phyloP scores from a whole-genome alignment of 2,888 invertebrate genomes.

The Caenorhabditis angaria region DNA sequence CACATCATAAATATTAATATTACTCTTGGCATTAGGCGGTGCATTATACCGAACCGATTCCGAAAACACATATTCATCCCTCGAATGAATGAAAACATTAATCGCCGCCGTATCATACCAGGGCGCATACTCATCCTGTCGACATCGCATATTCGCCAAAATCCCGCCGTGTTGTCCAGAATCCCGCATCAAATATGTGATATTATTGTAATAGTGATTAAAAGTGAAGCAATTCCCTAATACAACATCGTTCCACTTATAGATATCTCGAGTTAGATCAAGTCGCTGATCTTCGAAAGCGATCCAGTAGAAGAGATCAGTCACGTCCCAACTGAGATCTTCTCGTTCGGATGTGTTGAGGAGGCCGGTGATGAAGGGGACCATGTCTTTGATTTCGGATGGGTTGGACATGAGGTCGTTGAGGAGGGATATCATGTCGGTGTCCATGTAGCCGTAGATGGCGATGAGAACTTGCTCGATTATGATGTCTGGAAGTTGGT shows the following conservation, averaged over 20 bases:
- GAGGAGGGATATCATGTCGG: constrained; percentile 40
- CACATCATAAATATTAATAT: constrained; percentile 38
- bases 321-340: constrained; percentile 49
- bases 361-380: constrained; percentile 53
- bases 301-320: constrained; percentile 55
- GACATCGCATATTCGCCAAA: constrained; percentile 42
- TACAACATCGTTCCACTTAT: constrained; percentile 54
- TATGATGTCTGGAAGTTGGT: no score
- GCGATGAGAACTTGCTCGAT: constrained; percentile 42
- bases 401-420: constrained; percentile 53
- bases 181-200: constrained; percentile 32
- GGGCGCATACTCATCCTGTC: constrained; percentile 52
- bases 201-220: constrained; percentile 44
- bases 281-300: constrained; percentile 55
- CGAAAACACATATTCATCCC: constrained; percentile 51
- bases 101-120: constrained; percentile 57
- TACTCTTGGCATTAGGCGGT: constrained; percentile 37
- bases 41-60: constrained; percentile 55
- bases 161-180: constrained; percentile 47
- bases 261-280: constrained; percentile 45
- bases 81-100: constrained; percentile 52
- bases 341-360: constrained; percentile 18
- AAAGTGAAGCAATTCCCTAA: constrained; percentile 61
- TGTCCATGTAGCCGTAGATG: constrained; percentile 44
- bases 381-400: constrained; percentile 48